Percentiles rank a stretch among this genome's conserved stretches.
Conservation (phyloP, 2,888 invertebrate species). For the Liopterus haemorrhoidalis region DNA sequence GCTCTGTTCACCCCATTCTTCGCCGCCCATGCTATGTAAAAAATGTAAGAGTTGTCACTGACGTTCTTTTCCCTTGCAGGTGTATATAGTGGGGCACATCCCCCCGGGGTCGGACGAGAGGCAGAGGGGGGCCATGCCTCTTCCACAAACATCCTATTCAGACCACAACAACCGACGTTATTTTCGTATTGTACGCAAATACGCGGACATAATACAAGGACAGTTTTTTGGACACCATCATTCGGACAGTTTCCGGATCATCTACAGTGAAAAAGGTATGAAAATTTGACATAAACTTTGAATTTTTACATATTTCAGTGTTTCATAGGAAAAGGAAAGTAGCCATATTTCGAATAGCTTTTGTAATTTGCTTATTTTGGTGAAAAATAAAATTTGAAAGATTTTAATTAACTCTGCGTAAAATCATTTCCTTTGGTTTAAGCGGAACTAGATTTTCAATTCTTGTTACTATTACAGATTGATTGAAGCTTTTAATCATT, state of each 20-base stretch:
- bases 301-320: not conserved
- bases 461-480: too few relatives aligned
- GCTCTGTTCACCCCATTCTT: too few relatives aligned
- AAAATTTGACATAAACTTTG: slow-evolving; percentile 9
- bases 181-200: slow-evolving; percentile 66
- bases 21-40: too few relatives aligned
- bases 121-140: slow-evolving; percentile 59
- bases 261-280: slow-evolving; percentile 72
- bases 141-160: slow-evolving; percentile 55
- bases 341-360: too few relatives aligned
- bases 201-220: slow-evolving; percentile 76
- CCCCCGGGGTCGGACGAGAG: slow-evolving; percentile 84
- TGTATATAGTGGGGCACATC: slow-evolving; percentile 84
- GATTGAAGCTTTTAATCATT: too few relatives aligned
- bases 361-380: too few relatives aligned
- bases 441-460: too few relatives aligned
- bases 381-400: too few relatives aligned
- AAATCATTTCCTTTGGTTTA: too few relatives aligned
- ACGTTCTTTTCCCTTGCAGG: slow-evolving; percentile 52
- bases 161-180: slow-evolving; percentile 73
- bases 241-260: slow-evolving; percentile 82
- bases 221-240: slow-evolving; percentile 92
- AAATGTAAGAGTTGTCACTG: too few relatives aligned
- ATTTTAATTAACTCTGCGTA: too few relatives aligned
- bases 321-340: slow-evolving; percentile 4